A percentile compares a stretch with the other conserved stretches of the same genome.
phyloP scores from a whole-genome alignment of 2,888 invertebrate genomes.

The Chrysolina haemoptera region DNA sequence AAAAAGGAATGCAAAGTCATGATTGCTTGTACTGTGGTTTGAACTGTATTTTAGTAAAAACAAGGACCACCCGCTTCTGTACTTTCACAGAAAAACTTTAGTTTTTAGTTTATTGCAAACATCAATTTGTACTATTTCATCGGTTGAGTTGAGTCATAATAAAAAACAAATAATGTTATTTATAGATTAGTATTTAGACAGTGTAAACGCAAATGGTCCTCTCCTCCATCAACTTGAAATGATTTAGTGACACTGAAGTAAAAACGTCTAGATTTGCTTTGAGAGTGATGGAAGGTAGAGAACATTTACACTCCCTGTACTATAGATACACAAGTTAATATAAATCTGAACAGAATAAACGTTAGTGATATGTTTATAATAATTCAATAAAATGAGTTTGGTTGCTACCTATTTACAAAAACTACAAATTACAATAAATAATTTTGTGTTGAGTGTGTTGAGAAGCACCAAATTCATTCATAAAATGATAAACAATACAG shows the following conservation, averaged over 20 bases:
- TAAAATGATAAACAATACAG: constrained; percentile 51
- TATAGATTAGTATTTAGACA: background rate
- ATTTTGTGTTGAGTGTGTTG: constrained; percentile 38
- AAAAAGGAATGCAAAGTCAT: constrained; percentile 46
- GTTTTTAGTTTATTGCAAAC: constrained; percentile 41
- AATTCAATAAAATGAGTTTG: constrained; percentile 40
- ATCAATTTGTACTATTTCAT: constrained; percentile 48
- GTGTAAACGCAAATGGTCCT: background rate
- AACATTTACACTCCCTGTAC: background rate
- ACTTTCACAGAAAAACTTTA: constrained; percentile 32
- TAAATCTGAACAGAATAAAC: constrained; percentile 30
- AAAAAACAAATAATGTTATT: background rate
- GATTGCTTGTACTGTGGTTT: constrained; percentile 49
- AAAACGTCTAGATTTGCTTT: no score
- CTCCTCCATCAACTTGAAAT: no score
- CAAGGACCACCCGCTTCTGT: constrained; percentile 29
- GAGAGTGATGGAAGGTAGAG: no score
- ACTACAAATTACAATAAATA: constrained; percentile 40
- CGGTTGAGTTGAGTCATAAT: constrained; percentile 27
- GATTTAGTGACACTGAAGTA: no score
- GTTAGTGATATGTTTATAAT: constrained; percentile 53
- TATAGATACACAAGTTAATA: background rate
- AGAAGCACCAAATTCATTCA: constrained; percentile 51
- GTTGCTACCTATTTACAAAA: constrained; percentile 41
- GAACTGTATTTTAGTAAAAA: constrained; percentile 47